Base-by-base conservation (phyloP, 2,888 invertebrate species). In the Melinopterus prodromus region DNA sequence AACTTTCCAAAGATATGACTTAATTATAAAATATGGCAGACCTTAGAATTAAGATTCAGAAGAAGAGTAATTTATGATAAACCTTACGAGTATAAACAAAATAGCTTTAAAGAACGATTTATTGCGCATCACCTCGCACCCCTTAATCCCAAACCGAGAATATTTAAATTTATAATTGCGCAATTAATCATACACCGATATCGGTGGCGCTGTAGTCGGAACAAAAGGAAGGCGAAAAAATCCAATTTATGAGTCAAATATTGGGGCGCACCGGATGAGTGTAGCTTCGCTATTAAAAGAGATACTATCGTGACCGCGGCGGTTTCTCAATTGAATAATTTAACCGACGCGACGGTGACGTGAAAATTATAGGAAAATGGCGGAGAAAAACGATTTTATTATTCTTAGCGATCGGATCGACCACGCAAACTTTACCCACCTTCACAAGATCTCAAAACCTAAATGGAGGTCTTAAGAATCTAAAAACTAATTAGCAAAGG, bases 141-240 rank as follows among this genome's bases (percentile, higher is more conserved):
- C 53, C 53, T 53, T 53, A 53, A 53, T 53, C 53, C 53, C 53
- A 53, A 53, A 53, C 9, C 53, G 53, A 53, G 53, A 53, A 53
- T 53, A 74, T 74, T 74, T 74, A 74, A 74, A 74, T 74, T 74
- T 74, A 74, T 74, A 74, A 74, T 74, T 74, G 74, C 37, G 74
- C 37, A 74, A 74, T 74, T 74, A 26, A 74, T 74, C 74, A 74
- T 74, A 35, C 74, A 37, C 74, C 36, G 37, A 36, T 36, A 37
- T 74, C 36, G 36, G 35, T 36, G 74, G n/a, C 35, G 16, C 37
- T 37, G 36, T 35, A 35, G 16, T 36, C 74, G 35, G 36, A 36
- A n/a, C 74, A 74, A 74, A 74, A 26, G 36, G 74, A 74, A 36
- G 36, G 35, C 36, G 37, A 37, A 74, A 35, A 35, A 74, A 74